Percentiles rank a stretch among this genome's conserved stretches.
Evolutionary conservation across 2,797 vertebrate species (phyloP).

Genomic region (Capromys pilorides): DNA sequence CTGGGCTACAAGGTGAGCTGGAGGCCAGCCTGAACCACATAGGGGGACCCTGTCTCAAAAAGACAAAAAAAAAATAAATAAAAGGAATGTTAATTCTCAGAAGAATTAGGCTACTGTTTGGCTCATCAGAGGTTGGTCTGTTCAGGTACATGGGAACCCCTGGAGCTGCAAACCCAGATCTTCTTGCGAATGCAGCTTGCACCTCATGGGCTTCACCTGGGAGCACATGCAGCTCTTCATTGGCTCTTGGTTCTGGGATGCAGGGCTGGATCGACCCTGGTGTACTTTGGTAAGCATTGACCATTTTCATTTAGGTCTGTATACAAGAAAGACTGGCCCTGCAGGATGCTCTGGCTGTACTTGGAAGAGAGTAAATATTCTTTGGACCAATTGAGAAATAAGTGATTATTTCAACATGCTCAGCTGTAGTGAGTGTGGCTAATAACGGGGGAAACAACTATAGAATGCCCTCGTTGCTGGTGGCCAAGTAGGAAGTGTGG

Average conservation of each 20-base stretch:
- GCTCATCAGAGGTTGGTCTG: background rate
- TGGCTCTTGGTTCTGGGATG: background rate
- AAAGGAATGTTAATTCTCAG: too few species aligned
- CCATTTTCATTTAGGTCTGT: background rate
- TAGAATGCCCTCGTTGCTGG: background rate
- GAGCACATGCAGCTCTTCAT: background rate
- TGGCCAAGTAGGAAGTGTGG: background rate
- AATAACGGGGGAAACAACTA: background rate
- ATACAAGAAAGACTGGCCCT: background rate
- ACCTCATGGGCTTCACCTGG: background rate
- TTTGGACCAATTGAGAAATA: slow-evolving; percentile 16
- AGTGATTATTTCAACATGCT: background rate
- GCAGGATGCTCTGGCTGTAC: background rate
- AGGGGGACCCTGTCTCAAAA: too few species aligned
- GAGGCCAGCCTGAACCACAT: too few species aligned
- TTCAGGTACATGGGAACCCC: background rate
- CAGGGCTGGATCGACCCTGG: background rate
- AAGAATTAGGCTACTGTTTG: rapidly evolving
- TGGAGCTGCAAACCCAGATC: background rate
- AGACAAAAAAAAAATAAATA: too few species aligned
- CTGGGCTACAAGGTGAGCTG: too few species aligned
- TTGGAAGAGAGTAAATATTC: background rate
- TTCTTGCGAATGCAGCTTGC: background rate
- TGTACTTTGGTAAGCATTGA: background rate
- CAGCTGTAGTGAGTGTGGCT: background rate